Percentiles rank a stretch among this genome's conserved stretches.
These are phyloP conservation scores for Venusia cambrica DNA, from an alignment of 2,888 invertebrate genomes.

Conservation along the genomic window DNA sequence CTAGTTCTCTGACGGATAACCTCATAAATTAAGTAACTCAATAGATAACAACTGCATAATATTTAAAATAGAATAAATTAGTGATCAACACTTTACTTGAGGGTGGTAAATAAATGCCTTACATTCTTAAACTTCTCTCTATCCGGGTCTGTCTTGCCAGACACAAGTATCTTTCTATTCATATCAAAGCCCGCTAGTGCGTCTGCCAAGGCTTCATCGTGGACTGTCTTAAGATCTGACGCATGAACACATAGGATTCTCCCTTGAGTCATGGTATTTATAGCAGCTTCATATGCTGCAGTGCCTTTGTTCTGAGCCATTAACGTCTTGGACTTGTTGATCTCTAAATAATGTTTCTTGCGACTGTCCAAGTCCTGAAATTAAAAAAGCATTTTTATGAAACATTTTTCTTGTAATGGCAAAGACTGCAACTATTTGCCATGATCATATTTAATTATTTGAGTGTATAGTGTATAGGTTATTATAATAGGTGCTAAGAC, in stretches of 20 bases:
- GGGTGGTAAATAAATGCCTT: not conserved
- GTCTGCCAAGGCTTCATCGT: constrained; percentile 4
- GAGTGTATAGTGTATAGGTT: too few species aligned
- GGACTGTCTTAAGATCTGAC: constrained; percentile 12
- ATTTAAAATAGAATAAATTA: too few species aligned
- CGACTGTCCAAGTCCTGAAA: constrained; percentile 6
- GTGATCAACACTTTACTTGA: constrained; percentile 3
- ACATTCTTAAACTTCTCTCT: constrained; percentile 10
- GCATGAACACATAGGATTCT: constrained; percentile 4
- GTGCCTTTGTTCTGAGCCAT: not conserved
- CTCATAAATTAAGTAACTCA: too few species aligned
- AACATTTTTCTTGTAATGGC: too few species aligned
- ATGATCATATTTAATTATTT: too few species aligned
- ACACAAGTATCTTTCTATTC: constrained; percentile 4
- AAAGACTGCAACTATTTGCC: too few species aligned
- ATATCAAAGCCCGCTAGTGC: constrained; percentile 10
- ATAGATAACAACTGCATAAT: too few species aligned
- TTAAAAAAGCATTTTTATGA: constrained; percentile 5
- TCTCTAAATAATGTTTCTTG: not conserved
- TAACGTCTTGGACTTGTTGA: constrained; percentile 6
- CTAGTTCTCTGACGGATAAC: too few species aligned
- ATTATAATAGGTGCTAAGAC: too few species aligned
- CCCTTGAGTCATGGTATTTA: not conserved
- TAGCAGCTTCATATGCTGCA: constrained; percentile 3
- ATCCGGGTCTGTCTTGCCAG: constrained; percentile 15